These are phyloP conservation scores for Drosophila ustulata DNA, from an alignment of 2,888 invertebrate species.

Conservation along the genomic window DNA sequence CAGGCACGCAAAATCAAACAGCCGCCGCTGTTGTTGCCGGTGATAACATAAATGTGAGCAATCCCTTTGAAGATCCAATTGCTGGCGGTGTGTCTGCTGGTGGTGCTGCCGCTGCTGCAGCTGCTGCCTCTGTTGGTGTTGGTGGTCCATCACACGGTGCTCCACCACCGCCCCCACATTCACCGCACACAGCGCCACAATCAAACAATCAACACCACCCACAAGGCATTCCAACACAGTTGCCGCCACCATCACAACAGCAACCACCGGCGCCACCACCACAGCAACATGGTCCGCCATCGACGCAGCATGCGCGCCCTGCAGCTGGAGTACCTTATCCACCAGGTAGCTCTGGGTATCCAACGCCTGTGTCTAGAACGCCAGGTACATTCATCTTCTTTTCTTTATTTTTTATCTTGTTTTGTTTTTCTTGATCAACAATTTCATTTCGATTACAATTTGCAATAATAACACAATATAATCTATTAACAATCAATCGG, in stretches of 20 bases:
- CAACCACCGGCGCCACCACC: constrained; percentile 62
- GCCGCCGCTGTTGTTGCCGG: constrained; percentile 83
- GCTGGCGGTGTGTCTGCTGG: constrained; percentile 71
- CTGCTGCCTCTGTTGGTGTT: constrained; percentile 42
- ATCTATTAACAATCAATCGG: constrained; percentile 21
- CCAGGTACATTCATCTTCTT: constrained; percentile 83
- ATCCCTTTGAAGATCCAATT: constrained; percentile 92
- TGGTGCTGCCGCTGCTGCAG: constrained; percentile 46
- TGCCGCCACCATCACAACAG: constrained; percentile 54
- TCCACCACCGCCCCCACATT: constrained; percentile 68
- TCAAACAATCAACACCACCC: constrained; percentile 54
- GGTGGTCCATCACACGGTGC: constrained; percentile 50
- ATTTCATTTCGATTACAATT: constrained; percentile 15
- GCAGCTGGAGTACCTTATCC: constrained; percentile 82
- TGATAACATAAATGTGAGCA: constrained; percentile 94
- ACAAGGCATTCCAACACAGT: constrained; percentile 62
- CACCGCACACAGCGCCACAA: constrained; percentile 67
- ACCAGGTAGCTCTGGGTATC: constrained; percentile 84
- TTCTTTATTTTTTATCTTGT: constrained; percentile 54
- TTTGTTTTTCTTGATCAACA: constrained; percentile 17
- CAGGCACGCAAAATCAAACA: constrained; percentile 82
- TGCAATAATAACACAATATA: constrained; percentile 4
- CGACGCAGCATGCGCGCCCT: constrained; percentile 71
- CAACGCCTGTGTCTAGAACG: constrained; percentile 85
- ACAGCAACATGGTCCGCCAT: constrained; percentile 70